Percentiles rank a stretch among this genome's conserved stretches.
Conservation (phyloP, 2,888 invertebrate genomes). For the Lymantria monacha region DNA sequence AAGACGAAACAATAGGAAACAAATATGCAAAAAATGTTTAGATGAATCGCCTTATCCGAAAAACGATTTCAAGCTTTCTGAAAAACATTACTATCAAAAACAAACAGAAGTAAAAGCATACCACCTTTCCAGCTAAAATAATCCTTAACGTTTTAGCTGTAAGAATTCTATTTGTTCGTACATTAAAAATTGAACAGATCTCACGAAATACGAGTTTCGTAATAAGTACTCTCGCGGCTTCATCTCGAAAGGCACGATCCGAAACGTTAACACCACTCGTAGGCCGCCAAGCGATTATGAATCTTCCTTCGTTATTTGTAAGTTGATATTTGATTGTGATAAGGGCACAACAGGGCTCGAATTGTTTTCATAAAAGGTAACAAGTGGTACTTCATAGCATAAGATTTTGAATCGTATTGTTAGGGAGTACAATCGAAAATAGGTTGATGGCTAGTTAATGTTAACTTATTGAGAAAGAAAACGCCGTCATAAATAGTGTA, state of each 20-base stretch:
- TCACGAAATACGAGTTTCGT: conserved; percentile 33
- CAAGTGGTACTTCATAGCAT: conserved; percentile 27
- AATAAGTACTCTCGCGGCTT: conserved; percentile 47
- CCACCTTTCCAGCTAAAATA: conserved; percentile 33
- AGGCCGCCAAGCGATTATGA: conserved; percentile 45
- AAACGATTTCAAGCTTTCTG: conserved; percentile 47
- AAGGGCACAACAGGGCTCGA: conserved; percentile 12
- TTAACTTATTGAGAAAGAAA: conserved; percentile 49
- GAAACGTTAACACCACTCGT: conserved; percentile 42
- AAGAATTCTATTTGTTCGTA: conserved; percentile 42
- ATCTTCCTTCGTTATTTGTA: conserved; percentile 37
- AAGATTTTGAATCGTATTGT: conserved; percentile 38
- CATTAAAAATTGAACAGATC: conserved; percentile 24
- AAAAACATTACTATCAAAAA: conserved; percentile 19
- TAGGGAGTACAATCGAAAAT: conserved; percentile 30
- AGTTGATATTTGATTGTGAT: conserved; percentile 47
- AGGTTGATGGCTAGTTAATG: conserved; percentile 32
- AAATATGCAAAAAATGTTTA: conserved; percentile 44
- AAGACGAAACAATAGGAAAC: conserved; percentile 36
- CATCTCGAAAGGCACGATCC: conserved; percentile 38
- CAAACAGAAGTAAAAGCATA: conserved; percentile 28
- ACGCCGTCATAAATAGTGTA: conserved; percentile 46
- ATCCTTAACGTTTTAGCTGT: conserved; percentile 31
- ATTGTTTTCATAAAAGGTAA: conserved; percentile 22
- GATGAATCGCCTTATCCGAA: conserved; percentile 50